Evolutionary conservation across 2,113 vertebrate genomes (phyloP).

Genomic region (Probosciger aterrimus): DNA sequence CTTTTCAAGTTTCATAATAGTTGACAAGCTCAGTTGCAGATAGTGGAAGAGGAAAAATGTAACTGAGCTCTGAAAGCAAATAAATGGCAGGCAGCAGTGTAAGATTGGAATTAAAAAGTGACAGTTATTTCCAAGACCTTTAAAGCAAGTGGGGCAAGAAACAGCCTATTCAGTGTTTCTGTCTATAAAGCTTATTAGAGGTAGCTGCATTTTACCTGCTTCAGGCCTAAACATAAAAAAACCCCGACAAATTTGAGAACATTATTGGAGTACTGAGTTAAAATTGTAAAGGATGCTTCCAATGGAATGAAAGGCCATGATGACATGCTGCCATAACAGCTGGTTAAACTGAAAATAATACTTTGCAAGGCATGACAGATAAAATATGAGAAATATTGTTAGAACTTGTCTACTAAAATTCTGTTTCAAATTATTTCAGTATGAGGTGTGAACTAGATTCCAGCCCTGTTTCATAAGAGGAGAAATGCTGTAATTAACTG

Average conservation of each 20-base stretch:
- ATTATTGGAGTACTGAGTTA: neutral
- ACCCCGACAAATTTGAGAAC: neutral
- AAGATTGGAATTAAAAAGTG: neutral
- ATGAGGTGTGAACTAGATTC: neutral
- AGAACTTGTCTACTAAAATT: neutral
- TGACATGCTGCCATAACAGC: neutral
- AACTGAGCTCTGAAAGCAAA: neutral
- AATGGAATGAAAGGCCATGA: neutral
- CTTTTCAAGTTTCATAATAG: conserved; percentile 2
- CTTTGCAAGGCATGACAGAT: neutral
- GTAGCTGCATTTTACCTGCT: neutral
- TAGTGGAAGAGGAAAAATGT: neutral
- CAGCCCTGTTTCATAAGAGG: neutral
- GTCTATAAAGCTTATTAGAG: neutral
- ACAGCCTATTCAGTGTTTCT: neutral
- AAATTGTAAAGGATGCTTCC: neutral
- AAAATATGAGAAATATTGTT: neutral
- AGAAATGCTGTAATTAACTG: neutral
- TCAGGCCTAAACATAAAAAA: neutral
- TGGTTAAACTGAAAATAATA: neutral
- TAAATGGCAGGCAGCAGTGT: neutral
- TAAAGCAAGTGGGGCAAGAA: neutral
- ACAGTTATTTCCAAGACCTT: neutral
- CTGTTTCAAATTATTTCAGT: neutral
- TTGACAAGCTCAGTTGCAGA: neutral